Base-by-base conservation (phyloP, 1,140 invertebrate genomes). In the Lineus longissimus region DNA sequence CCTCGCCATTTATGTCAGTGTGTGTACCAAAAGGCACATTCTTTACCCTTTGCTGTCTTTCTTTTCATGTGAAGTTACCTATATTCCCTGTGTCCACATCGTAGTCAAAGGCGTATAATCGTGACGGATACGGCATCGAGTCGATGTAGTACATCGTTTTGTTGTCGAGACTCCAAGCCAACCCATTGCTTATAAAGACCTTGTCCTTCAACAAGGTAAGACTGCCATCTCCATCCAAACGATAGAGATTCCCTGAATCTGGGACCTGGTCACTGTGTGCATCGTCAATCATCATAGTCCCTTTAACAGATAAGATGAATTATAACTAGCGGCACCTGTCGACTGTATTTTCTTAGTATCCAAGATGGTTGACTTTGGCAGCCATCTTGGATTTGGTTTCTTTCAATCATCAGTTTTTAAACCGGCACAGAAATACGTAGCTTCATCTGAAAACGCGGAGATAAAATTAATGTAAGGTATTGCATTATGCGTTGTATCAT, bases 141-240 rank as follows among this genome's bases (percentile, higher is more conserved):
- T 85, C 83, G 55, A 83, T 82, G 67, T 75, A 85, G 67, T 77
- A 85, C 67, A 85, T 76, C 29, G 86, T 87, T 27, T 86, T 85
- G 62, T 87, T 86, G 47, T 87, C 84, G 4, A 82, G 73, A 66
- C 87, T 88, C 92, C 92, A 95, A 9, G 87, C 87, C 7, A 94
- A 75, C 0, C 93, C 92, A 76, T 94, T 95, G 29, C 90, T 90
- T 57, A 93, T 89, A 55, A 85, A 75, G 30, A 84, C 66, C 56
- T 76, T 68, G 7, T 72, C 66, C 0, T 72, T 47, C 17, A 75
- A 63, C 36, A 68, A 73, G 2, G 25, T 67, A 0, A 81, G 47
- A 13, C 22, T 71, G 0, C 70, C 69, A 63, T 76, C 67, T 55
- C 64, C 25, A 30, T 74, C 74, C 6, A 83, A 58, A 40, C 63